phyloP scores from a whole-genome alignment of 2,888 invertebrate species.

The Coleophora deauratella region DNA sequence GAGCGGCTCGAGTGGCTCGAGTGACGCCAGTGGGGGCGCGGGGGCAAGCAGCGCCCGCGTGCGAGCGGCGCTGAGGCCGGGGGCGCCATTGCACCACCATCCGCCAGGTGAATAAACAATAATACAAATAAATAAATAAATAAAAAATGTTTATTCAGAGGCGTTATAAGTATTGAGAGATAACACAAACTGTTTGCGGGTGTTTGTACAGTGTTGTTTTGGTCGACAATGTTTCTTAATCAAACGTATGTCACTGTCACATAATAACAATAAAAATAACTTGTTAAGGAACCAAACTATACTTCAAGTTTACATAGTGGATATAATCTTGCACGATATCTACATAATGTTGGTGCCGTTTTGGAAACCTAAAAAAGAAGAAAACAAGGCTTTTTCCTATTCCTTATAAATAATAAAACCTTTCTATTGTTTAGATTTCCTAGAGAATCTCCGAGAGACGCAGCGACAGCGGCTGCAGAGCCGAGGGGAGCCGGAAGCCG shows the following conservation, averaged over 20 bases:
- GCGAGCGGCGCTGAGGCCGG: slow-evolving; percentile 46
- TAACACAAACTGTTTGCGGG: neutral
- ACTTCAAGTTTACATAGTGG: no score
- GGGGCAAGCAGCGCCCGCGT: slow-evolving; percentile 25
- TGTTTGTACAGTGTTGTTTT: no score
- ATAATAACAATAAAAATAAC: no score
- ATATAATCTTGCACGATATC: no score
- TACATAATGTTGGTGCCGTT: no score
- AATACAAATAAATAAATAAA: neutral
- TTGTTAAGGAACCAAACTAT: no score
- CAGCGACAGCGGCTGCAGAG: slow-evolving; percentile 40
- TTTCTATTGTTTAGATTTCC: slow-evolving; percentile 37
- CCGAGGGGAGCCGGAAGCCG: slow-evolving; percentile 6
- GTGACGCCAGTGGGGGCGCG: slow-evolving; percentile 3
- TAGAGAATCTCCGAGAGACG: slow-evolving; percentile 58
- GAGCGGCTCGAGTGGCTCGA: slow-evolving; percentile 9
- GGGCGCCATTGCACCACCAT: slow-evolving; percentile 52
- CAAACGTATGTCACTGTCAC: no score
- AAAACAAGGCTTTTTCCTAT: no score
- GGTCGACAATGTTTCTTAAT: no score
- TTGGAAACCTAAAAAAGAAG: no score
- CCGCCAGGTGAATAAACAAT: slow-evolving; percentile 35
- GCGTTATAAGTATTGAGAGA: neutral
- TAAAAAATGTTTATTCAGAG: no score
- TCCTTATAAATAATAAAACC: no score